Base-by-base conservation (phyloP, 2,888 invertebrate genomes). In the Chesias legatella region DNA sequence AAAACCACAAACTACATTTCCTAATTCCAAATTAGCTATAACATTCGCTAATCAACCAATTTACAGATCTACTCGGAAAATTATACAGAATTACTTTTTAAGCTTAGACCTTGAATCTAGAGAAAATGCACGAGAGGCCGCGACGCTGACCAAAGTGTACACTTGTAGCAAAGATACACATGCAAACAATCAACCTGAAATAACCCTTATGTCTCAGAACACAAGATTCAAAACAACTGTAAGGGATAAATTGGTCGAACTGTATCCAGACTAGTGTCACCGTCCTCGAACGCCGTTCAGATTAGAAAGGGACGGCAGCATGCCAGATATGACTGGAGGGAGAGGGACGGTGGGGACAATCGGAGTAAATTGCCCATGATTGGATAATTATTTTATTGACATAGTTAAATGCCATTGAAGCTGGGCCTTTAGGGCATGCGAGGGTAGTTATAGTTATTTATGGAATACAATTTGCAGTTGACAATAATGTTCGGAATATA, bases 361-460 rank as follows among this genome's bases (percentile, higher is more conserved):
- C 75, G 64, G 58, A 77, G 78, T 77, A 79, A 85, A 84, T 85
- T 84, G 83, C 69, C 66, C 74, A 81, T 80, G 84, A 86, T 86
- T 86, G 86, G 86, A 81, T 85, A 86, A 86, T 86, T 85, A 81
- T 83, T 84, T 81, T 84, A 85, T 85, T 85, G 85, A 81, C 80
- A 80, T 73, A 75, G 72, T 75, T 79, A 79, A 83, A 78, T 70
- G 72, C 61, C 60, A 69, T 76, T 73, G 70, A 70, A 58, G 69
- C 62, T 56, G 63, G 67, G 60, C 64, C 57, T 65, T 20, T 60
- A 58, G 59, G 62, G 67, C 54, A 50, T 53, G 49, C 49, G 63
- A 58, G 67, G 67, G 66, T 62, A 63, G 58, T 51, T 51, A 34
- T 27, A 17, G 48, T 60, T 56, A 67, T 72, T 70, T 65, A 63